Percentiles rank a stretch among this genome's conserved stretches.
phyloP scores from a whole-genome alignment of 2,113 vertebrate species.

The Eublepharis macularius region DNA sequence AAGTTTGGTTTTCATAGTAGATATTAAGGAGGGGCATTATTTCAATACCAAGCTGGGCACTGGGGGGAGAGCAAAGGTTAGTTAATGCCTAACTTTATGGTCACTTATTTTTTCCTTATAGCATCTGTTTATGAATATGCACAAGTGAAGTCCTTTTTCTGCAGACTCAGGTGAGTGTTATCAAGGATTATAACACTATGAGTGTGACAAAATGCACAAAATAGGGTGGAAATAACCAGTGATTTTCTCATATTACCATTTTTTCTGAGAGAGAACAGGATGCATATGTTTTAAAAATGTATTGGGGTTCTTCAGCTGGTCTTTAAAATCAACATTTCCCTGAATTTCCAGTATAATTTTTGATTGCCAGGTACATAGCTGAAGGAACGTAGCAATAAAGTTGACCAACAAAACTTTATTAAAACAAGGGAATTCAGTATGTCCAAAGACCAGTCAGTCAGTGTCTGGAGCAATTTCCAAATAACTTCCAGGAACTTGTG shows the following conservation, averaged over 20 bases:
- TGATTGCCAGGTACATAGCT: neutral
- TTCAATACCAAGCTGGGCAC: neutral
- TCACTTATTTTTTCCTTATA: conserved; percentile 47
- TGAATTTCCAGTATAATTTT: neutral
- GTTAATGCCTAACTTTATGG: neutral
- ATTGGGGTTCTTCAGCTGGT: neutral
- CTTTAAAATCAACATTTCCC: neutral
- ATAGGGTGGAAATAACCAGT: no score
- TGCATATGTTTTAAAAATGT: neutral
- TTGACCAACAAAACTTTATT: neutral
- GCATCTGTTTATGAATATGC: conserved; percentile 78
- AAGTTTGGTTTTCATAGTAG: neutral
- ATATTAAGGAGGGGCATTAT: neutral
- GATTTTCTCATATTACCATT: neutral
- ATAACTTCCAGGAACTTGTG: no score
- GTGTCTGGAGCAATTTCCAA: neutral
- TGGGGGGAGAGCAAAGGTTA: neutral
- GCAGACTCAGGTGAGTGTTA: conserved; percentile 85
- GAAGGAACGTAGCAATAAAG: neutral
- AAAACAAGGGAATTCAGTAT: neutral
- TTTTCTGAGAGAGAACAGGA: no score
- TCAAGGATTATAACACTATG: neutral
- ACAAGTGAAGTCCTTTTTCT: conserved; percentile 91
- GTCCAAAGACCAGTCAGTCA: neutral
- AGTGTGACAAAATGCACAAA: no score